Evolutionary conservation across 2,113 vertebrate genomes (phyloP).

Genomic region (Rhea pennata): DNA sequence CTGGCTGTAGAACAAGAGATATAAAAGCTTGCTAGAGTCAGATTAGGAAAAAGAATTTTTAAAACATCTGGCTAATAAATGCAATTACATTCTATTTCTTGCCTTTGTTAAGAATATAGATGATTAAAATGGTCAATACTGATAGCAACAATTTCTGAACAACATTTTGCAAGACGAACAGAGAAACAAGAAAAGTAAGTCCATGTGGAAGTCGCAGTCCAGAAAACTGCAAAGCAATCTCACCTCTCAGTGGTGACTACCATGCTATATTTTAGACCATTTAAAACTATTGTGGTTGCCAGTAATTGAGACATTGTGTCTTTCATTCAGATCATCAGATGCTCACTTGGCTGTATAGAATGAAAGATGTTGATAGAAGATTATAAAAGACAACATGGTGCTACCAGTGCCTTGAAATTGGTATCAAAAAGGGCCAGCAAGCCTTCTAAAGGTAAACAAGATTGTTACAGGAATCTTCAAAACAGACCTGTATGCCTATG

Average conservation of each 20-base stretch:
- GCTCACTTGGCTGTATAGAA: conserved; percentile 20
- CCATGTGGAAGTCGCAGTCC: not conserved
- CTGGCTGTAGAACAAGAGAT: not conserved
- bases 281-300: not conserved
- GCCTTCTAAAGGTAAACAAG: not conserved
- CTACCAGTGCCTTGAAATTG: not conserved
- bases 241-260: not conserved
- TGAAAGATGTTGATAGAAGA: conserved; percentile 28
- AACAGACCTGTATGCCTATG: not conserved
- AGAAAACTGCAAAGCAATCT: not conserved
- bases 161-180: conserved; percentile 13
- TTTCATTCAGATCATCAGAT: not conserved
- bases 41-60: not conserved
- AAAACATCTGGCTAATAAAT: not conserved
- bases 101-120: conserved; percentile 20
- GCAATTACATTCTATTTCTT: not conserved
- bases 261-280: not conserved
- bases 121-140: not conserved
- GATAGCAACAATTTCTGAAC: not conserved
- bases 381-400: not conserved
- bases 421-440: not conserved
- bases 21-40: not conserved
- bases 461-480: not conserved
- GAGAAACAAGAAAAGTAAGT: not conserved
- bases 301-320: not conserved